Evolutionary conservation across 1,140 invertebrate species (phyloP).

Genomic region (Parapsyche elsis): DNA sequence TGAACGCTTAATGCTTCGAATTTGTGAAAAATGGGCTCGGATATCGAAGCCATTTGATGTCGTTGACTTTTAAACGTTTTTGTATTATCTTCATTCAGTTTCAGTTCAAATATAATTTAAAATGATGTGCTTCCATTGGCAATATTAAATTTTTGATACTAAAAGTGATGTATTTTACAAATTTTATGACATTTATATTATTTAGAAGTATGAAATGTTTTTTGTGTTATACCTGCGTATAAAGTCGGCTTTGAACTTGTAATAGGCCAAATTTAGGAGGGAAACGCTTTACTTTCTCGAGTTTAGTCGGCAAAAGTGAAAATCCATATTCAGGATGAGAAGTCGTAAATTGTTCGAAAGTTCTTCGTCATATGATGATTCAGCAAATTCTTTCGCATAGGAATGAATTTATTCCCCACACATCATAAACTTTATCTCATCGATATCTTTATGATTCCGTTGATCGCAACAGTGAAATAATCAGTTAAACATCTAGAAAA

Average conservation of each 20-base stretch:
- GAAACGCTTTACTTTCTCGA: conserved; percentile 1
- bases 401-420: not conserved
- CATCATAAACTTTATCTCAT: not conserved
- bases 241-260: not conserved
- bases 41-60: conserved; percentile 17
- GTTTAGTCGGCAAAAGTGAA: conserved; percentile 20
- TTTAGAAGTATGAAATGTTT: not conserved
- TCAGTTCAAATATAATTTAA: too few species aligned
- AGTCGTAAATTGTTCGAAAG: conserved; percentile 22
- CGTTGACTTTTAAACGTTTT: not conserved
- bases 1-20: not conserved
- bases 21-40: conserved; percentile 9
- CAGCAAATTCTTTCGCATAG: not conserved
- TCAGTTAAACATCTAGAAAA: not conserved
- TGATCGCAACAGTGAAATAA: too few species aligned
- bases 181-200: not conserved
- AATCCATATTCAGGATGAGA: conserved; percentile 24
- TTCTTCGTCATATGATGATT: conserved; percentile 8
- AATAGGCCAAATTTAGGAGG: conserved; percentile 13
- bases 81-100: too few species aligned
- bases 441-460: not conserved
- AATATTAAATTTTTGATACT: too few species aligned
- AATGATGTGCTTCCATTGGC: not conserved
- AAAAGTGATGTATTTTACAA: too few species aligned
- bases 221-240: not conserved